Evolutionary conservation across 2,888 invertebrate genomes (phyloP).

Genomic region (Opisthograptis luteolata): DNA sequence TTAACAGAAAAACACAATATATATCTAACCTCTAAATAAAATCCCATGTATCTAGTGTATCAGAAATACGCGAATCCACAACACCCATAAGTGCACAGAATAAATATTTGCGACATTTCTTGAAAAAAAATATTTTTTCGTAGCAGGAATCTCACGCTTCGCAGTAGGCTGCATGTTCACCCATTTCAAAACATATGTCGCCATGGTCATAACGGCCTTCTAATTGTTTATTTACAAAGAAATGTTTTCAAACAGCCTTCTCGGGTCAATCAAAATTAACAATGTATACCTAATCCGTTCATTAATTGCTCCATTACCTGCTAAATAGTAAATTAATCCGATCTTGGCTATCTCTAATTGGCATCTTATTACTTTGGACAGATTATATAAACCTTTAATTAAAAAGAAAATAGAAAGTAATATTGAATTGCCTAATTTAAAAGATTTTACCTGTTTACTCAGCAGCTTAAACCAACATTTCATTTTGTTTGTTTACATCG

Average conservation of each 20-base stretch:
- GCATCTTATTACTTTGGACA: constrained; percentile 44
- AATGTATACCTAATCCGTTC: constrained; percentile 21
- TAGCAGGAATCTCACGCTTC: too few species aligned
- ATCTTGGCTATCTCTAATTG: constrained; percentile 45
- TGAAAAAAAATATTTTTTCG: too few species aligned
- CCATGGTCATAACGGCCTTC: background rate
- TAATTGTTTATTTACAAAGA: constrained; percentile 1
- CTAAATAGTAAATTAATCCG: constrained; percentile 45
- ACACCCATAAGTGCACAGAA: too few species aligned
- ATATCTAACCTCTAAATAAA: too few species aligned
- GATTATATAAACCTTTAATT: constrained; percentile 16
- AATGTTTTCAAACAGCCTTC: constrained; percentile 7
- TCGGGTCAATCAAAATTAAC: constrained; percentile 17
- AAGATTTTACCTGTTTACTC: background rate
- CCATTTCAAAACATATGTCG: too few species aligned
- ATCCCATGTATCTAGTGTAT: too few species aligned
- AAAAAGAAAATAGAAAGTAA: constrained; percentile 4
- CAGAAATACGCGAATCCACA: too few species aligned
- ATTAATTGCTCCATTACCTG: constrained; percentile 24
- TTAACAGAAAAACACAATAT: too few species aligned
- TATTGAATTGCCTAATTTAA: constrained; percentile 12
- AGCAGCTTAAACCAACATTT: background rate
- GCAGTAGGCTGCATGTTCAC: too few species aligned
- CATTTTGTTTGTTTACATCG: background rate
- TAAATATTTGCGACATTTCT: too few species aligned